phyloP scores from a whole-genome alignment of 2,888 invertebrate genomes.

The Philonicus albiceps region DNA sequence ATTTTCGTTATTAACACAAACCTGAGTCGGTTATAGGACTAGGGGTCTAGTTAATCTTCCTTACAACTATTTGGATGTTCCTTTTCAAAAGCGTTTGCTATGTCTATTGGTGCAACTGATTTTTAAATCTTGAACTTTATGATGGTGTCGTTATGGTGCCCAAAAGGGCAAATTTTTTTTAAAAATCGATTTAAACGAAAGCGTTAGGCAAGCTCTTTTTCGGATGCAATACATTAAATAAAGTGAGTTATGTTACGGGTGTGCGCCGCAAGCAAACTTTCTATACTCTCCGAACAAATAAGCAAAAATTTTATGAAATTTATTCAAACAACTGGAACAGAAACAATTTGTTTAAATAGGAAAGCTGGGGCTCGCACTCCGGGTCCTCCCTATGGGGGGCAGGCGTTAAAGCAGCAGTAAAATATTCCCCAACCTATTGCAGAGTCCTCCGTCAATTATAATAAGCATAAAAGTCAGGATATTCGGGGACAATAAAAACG shows the following conservation, averaged over 20 bases:
- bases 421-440: not conserved
- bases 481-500: conserved; percentile 6
- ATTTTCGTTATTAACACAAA: conserved; percentile 24
- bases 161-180: not conserved
- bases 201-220: not conserved
- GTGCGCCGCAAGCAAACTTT: not conserved
- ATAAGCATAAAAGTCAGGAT: conserved; percentile 2
- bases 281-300: not conserved
- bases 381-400: not conserved
- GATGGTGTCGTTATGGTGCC: not conserved
- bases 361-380: not conserved
- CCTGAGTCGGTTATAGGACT: not conserved
- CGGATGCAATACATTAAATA: not conserved
- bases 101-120: not conserved
- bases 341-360: not conserved
- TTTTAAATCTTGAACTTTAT: conserved; percentile 30
- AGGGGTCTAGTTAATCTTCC: not conserved
- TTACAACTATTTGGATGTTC: conserved; percentile 33
- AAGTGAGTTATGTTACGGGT: not conserved
- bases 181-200: not conserved
- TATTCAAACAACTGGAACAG: not conserved
- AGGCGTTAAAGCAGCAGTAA: not conserved
- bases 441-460: conserved; percentile 25
- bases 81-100: not conserved
- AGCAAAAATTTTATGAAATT: not conserved